Conservation (phyloP, 2,797 vertebrate genomes). For the Hemitrygon akajei region DNA sequence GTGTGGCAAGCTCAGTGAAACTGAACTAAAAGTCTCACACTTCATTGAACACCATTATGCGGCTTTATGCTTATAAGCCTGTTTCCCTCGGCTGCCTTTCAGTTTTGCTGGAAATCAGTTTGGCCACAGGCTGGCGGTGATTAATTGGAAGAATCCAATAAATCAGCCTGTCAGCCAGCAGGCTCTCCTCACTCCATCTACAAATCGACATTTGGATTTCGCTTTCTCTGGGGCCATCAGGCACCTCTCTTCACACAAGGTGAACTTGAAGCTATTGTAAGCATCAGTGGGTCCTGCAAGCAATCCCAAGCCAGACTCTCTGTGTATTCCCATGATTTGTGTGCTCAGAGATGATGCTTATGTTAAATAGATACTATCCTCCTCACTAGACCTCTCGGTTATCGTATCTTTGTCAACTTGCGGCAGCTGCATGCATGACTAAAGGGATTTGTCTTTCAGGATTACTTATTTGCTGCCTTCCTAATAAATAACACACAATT, state of each 20-base stretch:
- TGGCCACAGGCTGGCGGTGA: constrained; percentile 74
- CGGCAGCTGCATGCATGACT: constrained; percentile 60
- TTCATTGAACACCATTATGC: constrained; percentile 96
- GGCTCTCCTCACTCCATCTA: constrained; percentile 71
- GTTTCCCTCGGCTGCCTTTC: constrained; percentile 75
- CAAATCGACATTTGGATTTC: constrained; percentile 79
- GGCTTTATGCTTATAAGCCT: constrained; percentile 82
- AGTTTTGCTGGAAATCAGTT: constrained; percentile 75
- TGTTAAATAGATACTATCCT: constrained; percentile 37
- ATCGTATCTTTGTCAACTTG: constrained; percentile 62
- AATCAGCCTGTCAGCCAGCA: constrained; percentile 86
- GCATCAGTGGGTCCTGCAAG: constrained; percentile 40
- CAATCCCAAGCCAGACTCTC: constrained; percentile 43
- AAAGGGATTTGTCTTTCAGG: constrained; percentile 58
- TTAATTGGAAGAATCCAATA: constrained; percentile 94
- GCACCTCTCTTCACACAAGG: constrained; percentile 49
- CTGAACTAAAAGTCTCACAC: constrained; percentile 91
- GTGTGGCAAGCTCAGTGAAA: constrained; percentile 76
- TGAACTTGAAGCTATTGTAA: constrained; percentile 53
- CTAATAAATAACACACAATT: constrained; percentile 68
- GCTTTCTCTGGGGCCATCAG: constrained; percentile 43
- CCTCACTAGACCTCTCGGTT: constrained; percentile 52
- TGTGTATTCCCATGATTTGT: constrained; percentile 45
- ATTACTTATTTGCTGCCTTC: constrained; percentile 61
- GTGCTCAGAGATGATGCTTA: constrained; percentile 29